These are phyloP conservation scores for Lasioglossum marginatum DNA, from an alignment of 2,888 invertebrate genomes.

Conservation along the genomic window DNA sequence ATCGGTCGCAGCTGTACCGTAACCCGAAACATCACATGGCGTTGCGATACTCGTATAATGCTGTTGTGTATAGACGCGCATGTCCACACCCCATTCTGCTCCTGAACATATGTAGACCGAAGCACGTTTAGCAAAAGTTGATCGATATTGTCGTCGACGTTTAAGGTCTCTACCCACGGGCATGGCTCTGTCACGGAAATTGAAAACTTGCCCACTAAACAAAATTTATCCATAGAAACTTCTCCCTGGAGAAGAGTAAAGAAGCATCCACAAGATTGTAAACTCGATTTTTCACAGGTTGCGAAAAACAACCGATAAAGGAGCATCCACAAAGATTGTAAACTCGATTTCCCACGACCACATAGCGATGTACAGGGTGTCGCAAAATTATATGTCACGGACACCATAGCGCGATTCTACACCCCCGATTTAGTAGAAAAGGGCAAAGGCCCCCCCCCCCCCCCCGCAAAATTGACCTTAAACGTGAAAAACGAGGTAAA, in stretches of 20 bases:
- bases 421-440: too few relatives aligned
- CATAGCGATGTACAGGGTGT: too few relatives aligned
- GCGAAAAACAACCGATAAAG: background rate
- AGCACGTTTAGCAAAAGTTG: slow-evolving; percentile 72
- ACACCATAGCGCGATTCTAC: too few relatives aligned
- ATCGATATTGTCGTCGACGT: slow-evolving; percentile 69
- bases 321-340: too few relatives aligned
- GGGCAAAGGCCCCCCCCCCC: too few relatives aligned
- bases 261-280: too few relatives aligned
- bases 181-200: slow-evolving; percentile 30
- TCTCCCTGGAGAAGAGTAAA: too few relatives aligned
- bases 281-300: background rate
- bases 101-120: slow-evolving; percentile 71
- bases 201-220: background rate
- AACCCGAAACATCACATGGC: slow-evolving; percentile 67
- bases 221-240: too few relatives aligned
- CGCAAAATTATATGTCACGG: too few relatives aligned
- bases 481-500: too few relatives aligned
- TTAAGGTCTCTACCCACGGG: slow-evolving; percentile 51
- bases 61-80: slow-evolving; percentile 65
- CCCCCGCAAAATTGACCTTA: too few relatives aligned
- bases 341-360: too few relatives aligned
- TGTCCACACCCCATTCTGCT: slow-evolving; percentile 72
- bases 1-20: slow-evolving; percentile 42
- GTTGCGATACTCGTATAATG: slow-evolving; percentile 70